Percentiles rank a stretch among this genome's conserved stretches.
phyloP scores from a whole-genome alignment of 1,140 invertebrate genomes.

The Parasteatoda tepidariorum region DNA sequence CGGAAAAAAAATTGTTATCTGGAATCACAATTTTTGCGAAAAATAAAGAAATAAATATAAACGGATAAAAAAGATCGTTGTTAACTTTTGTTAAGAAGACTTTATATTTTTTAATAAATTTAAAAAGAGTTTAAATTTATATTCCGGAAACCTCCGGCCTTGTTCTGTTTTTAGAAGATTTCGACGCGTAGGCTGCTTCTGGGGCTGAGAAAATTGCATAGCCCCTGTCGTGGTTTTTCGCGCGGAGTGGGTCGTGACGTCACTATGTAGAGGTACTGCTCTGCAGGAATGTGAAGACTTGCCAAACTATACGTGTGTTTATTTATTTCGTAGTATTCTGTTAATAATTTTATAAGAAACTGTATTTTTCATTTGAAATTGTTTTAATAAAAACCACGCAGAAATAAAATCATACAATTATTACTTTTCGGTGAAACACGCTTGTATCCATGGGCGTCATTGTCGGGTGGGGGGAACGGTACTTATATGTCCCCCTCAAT shows the following conservation, averaged over 20 bases:
- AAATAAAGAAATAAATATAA: no score
- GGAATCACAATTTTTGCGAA: no score
- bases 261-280: slow-evolving; percentile 33
- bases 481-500: no score
- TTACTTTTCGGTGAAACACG: no score
- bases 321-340: not conserved
- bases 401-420: not conserved
- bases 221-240: slow-evolving; percentile 1
- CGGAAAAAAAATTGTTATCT: no score
- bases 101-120: no score
- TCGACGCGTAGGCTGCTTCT: slow-evolving; percentile 6
- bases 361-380: not conserved
- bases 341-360: not conserved
- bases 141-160: slow-evolving; percentile 3
- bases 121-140: not conserved
- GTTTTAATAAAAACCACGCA: not conserved
- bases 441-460: no score
- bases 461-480: no score
- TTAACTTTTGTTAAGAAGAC: no score
- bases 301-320: not conserved
- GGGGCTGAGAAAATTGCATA: not conserved
- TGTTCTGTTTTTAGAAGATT: not conserved
- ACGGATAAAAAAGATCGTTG: no score
- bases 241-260: slow-evolving; percentile 16
- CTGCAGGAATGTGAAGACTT: slow-evolving; percentile 2